Evolutionary conservation across 2,797 vertebrate species (phyloP).

Genomic region (Chelonia mydas): DNA sequence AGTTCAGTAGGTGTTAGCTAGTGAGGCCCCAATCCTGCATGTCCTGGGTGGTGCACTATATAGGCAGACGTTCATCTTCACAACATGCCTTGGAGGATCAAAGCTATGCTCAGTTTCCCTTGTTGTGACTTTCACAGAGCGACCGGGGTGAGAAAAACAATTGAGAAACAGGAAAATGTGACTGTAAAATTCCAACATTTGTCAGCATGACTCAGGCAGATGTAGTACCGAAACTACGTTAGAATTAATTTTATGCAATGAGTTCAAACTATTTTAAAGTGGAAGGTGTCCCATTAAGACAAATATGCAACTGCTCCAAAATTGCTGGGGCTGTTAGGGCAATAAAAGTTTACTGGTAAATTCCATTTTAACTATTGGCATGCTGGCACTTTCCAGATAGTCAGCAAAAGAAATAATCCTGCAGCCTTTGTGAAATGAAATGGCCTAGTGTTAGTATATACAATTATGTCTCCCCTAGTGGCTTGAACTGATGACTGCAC

Average conservation of each 20-base stretch:
- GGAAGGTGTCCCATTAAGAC: background rate
- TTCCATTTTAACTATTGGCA: background rate
- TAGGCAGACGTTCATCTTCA: background rate
- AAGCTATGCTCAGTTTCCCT: background rate
- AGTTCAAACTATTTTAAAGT: background rate
- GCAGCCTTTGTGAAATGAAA: background rate
- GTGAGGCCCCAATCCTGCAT: background rate
- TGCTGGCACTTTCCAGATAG: background rate
- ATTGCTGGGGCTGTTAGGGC: background rate
- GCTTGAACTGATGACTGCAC: constrained; percentile 39
- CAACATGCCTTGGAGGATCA: background rate
- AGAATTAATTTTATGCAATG: background rate
- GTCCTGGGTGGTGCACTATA: background rate
- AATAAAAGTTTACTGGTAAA: background rate
- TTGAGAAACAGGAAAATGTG: background rate
- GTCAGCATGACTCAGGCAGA: background rate
- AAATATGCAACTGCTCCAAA: background rate
- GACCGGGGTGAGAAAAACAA: background rate
- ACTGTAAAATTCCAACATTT: background rate
- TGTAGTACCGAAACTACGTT: background rate
- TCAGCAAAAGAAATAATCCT: background rate
- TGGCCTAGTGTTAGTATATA: constrained; percentile 13
- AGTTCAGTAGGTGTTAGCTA: background rate
- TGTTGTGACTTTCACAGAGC: background rate
- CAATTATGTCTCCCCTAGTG: constrained; percentile 68